These are phyloP conservation scores for Drosophila rubida DNA, from an alignment of 2,888 invertebrate genomes.

Conservation along the genomic window DNA sequence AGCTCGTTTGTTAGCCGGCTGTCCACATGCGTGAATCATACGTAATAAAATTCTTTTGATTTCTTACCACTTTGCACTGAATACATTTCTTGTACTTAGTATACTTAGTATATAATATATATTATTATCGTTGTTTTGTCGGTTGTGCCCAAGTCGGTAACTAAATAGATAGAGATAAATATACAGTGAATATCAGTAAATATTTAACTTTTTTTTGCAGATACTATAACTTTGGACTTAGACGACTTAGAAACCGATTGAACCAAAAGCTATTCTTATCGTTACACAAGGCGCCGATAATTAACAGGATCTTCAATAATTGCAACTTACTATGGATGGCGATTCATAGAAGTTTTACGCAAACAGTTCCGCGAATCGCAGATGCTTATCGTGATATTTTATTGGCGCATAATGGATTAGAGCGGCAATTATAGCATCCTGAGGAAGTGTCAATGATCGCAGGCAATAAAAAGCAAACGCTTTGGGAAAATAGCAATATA, in stretches of 20 bases:
- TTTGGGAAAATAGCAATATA: conserved; percentile 5
- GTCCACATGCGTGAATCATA: conserved; percentile 56
- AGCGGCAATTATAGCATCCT: conserved; percentile 37
- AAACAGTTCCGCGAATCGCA: conserved; percentile 10
- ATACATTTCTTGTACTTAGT: neutral
- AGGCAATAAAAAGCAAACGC: neutral
- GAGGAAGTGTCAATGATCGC: conserved; percentile 34
- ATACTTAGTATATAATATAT: neutral
- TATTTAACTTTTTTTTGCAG: conserved; percentile 2
- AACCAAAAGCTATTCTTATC: conserved; percentile 32
- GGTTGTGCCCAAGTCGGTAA: conserved; percentile 8
- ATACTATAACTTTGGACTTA: conserved; percentile 29
- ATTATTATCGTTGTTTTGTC: conserved; percentile 19
- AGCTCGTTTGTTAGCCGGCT: conserved; percentile 33
- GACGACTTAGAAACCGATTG: conserved; percentile 51
- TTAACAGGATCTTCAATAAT: neutral
- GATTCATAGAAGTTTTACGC: too few species aligned
- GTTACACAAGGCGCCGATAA: neutral
- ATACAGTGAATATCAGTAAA: conserved; percentile 9
- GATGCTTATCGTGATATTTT: conserved; percentile 14
- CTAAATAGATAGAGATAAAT: conserved; percentile 16
- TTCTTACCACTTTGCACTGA: conserved; percentile 10
- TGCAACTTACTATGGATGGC: too few species aligned
- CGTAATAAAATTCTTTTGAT: conserved; percentile 24
- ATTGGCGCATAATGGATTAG: neutral